phyloP scores from a whole-genome alignment of 2,797 vertebrate species.

The Coluber constrictor region DNA sequence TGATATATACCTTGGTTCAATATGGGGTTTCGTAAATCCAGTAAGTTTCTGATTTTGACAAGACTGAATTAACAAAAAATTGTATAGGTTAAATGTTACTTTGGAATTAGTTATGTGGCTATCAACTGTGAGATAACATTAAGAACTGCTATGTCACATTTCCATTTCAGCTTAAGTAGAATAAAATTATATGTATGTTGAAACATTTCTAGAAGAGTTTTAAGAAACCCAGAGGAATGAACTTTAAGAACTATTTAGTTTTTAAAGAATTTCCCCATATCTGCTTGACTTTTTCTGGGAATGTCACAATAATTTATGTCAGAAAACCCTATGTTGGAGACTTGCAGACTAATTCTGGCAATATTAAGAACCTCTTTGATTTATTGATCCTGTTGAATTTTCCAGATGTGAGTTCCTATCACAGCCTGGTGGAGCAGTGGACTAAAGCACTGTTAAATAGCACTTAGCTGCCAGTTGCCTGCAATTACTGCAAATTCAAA shows the following conservation, averaged over 20 bases:
- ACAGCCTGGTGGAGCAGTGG: no score
- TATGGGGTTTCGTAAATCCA: not conserved
- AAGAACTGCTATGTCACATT: not conserved
- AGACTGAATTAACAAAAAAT: not conserved
- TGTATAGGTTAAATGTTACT: not conserved
- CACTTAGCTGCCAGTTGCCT: no score
- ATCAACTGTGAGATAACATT: not conserved
- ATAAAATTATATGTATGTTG: not conserved
- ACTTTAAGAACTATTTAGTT: not conserved
- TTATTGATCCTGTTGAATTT: not conserved
- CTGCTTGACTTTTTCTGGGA: not conserved
- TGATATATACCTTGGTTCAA: not conserved
- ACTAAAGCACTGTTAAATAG: no score
- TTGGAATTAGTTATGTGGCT: not conserved
- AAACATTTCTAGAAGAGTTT: not conserved
- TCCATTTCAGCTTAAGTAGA: not conserved
- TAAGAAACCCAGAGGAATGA: constrained; percentile 2
- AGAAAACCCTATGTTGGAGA: not conserved
- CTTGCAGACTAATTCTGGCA: not conserved
- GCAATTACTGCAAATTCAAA: no score
- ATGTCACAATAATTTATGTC: not conserved
- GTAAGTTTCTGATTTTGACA: not conserved
- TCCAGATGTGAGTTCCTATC: no score
- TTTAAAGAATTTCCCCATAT: not conserved
- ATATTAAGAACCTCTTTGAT: not conserved